Base-by-base conservation (phyloP, 2,113 vertebrate genomes). In the Oceanodroma tethys region DNA sequence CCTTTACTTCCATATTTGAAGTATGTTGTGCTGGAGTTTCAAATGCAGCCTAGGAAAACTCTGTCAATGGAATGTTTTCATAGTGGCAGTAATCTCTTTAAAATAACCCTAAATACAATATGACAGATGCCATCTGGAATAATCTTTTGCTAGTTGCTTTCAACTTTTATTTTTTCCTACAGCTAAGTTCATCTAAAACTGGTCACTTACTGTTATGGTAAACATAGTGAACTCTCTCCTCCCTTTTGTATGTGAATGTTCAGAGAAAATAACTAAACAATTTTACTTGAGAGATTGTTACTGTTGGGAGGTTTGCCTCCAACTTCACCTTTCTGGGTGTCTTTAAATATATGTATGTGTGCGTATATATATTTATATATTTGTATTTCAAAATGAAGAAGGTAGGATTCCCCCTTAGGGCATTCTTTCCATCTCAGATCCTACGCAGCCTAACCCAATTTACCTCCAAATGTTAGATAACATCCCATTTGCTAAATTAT, bases 71-170 rank as follows among this genome's bases (percentile, higher is more conserved):
- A 98, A 97, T 98, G 97, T 98, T 98, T 98, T 98, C 97, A 96
- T 96, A 97, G 96, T 98, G 97, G 97, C 71, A 75, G 96, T 95
- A 98, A 97, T 98, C 96, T 98, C 98, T 98, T 98, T 98, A 98
- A 98, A 98, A 98, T 98, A 98, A 98, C 97, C 96, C 96, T 98
- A 98, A 98, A 98, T 98, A 98, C 97, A 97, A 96, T 98, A 98
- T 98, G 98, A 98, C 98, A 98, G 97, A 98, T 98, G 97, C 98
- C 98, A 98, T 98, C 98, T 98, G 98, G 97, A 98, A 98, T 98
- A 98, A 98, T 98, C 98, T 97, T 98, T 98, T 98, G 90, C 98
- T 97, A 98, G 97, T 98, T 98, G 94, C 96, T 98, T 98, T 98
- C 98, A 98, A 98, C 96, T 98, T 98, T 98, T 98, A 95, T 98